Evolutionary conservation across 2,888 invertebrate genomes (phyloP), one percentile per base, ranked within the genome.

Genomic region (Eupithecia exiguata): DNA sequence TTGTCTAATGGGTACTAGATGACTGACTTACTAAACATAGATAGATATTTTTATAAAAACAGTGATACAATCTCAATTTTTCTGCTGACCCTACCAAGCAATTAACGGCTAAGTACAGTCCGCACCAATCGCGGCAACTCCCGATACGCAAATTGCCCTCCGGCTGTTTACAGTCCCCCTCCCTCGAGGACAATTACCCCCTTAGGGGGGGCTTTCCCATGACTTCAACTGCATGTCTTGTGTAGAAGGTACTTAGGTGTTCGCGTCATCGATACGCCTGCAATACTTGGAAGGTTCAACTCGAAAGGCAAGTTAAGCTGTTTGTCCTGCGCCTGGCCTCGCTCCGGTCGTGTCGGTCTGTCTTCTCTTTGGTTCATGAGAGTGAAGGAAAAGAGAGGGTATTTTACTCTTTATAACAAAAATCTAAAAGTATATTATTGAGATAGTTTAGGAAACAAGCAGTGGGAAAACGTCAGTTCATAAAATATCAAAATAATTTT

Each of bases 131-230:
- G 84, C 81, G 81, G 81, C 82, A 77, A 80, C 80, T 80, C 83
- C 82, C 87, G 86, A 90, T 89, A 89, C 88, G 88, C 90, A 90
- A 91, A 91, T 92, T 91, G 88, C 89, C 89, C 81, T 83, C 84
- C 88, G 91, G 92, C 89, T 91, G 84, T 92, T 91, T 91, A 87
- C 91, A 90, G 89, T 79, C 81, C 79, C 80, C 76, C 78, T 71
- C 71, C 75, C 69, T 80, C 63, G 80, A 77, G 83, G 85, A 88
- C 88, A 87, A 89, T 90, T 90, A 90, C 80, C 79, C 74, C 69
- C 76, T 75, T 68, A 65, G 76, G 76, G 79, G 49, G 75, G 75
- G 70, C 75, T 82, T 85, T 84, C 83, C 81, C 83, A 86, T 81
- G 81, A 72, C 70, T 72, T 69, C 63, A 72, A 53, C 43, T 66